Evolutionary conservation across 2,888 invertebrate species (phyloP).

Genomic region (Clostera curtula): DNA sequence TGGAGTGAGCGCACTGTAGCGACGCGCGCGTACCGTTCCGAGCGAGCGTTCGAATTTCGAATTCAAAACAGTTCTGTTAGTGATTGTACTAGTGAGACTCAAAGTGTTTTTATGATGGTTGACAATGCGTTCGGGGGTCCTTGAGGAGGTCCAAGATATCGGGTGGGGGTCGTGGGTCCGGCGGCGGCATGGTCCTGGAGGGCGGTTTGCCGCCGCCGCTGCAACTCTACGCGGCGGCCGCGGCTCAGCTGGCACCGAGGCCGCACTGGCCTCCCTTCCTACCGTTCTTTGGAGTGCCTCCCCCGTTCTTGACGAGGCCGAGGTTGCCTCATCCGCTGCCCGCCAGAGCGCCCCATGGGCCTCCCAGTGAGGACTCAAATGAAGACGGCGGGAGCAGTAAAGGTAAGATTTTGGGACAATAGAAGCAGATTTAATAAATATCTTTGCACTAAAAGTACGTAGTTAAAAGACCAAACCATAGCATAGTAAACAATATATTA

Average conservation of each 20-base stretch:
- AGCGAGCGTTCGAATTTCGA: slow-evolving; percentile 11
- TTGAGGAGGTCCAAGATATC: slow-evolving; percentile 51
- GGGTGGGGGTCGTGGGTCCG: slow-evolving; percentile 35
- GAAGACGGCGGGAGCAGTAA: slow-evolving; percentile 71
- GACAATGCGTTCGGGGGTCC: slow-evolving; percentile 5
- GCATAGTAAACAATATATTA: too few species aligned
- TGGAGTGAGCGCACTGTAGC: slow-evolving; percentile 30
- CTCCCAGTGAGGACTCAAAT: slow-evolving; percentile 72
- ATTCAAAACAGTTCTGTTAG: slow-evolving; percentile 1
- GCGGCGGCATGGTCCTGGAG: slow-evolving; percentile 78
- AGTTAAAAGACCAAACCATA: too few species aligned
- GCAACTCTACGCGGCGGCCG: slow-evolving; percentile 81
- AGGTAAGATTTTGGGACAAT: slow-evolving; percentile 49
- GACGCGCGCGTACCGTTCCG: slow-evolving; percentile 22
- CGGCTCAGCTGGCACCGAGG: slow-evolving; percentile 73
- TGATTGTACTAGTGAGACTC: slow-evolving; percentile 7
- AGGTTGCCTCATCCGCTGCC: slow-evolving; percentile 58
- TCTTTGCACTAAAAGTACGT: too few species aligned
- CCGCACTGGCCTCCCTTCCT: slow-evolving; percentile 78
- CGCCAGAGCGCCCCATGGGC: slow-evolving; percentile 60
- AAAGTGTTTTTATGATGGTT: slow-evolving; percentile 2
- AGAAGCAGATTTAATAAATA: too few species aligned
- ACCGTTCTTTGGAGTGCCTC: slow-evolving; percentile 75
- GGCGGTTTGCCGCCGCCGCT: slow-evolving; percentile 81
- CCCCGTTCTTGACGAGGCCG: slow-evolving; percentile 71